Conservation (phyloP, 2,113 vertebrate species). For the Hemicordylus capensis region DNA sequence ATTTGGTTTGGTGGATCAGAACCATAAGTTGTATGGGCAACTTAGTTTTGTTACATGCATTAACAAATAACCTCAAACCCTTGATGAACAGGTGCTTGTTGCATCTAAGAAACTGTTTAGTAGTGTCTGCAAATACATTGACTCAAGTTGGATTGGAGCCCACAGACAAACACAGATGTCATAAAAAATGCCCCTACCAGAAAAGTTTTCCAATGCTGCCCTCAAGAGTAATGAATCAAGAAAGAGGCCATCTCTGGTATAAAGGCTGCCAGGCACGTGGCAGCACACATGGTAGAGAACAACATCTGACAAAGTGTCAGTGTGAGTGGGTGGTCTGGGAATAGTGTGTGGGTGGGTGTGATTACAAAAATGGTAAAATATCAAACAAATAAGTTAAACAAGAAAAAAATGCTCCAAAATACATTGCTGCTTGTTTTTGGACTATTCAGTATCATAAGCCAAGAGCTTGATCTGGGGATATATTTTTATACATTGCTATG, state of each 20-base stretch:
- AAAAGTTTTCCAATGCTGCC: neutral
- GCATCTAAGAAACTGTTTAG: neutral
- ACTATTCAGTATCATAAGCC: neutral
- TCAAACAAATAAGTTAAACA: conserved; percentile 12
- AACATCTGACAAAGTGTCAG: conserved; percentile 5
- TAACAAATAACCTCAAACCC: neutral
- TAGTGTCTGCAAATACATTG: neutral
- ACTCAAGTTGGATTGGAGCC: neutral
- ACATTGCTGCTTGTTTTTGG: neutral
- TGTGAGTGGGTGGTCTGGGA: conserved; percentile 10
- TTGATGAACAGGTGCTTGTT: neutral
- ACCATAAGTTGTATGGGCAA: neutral
- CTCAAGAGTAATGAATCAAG: neutral
- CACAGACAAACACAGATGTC: neutral
- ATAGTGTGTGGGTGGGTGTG: conserved; percentile 3
- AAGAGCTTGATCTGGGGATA: conserved; percentile 7
- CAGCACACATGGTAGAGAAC: conserved; percentile 1
- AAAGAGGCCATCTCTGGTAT: neutral
- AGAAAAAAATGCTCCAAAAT: neutral
- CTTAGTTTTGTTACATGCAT: neutral
- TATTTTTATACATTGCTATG: neutral
- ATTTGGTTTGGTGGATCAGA: neutral
- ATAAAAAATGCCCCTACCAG: neutral
- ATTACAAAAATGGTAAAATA: conserved; percentile 10
- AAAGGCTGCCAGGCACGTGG: conserved; percentile 6